A percentile compares a stretch with the other conserved stretches of the same genome.
Evolutionary conservation across 2,113 vertebrate genomes (phyloP).

Genomic region (Ovibos moschatus): DNA sequence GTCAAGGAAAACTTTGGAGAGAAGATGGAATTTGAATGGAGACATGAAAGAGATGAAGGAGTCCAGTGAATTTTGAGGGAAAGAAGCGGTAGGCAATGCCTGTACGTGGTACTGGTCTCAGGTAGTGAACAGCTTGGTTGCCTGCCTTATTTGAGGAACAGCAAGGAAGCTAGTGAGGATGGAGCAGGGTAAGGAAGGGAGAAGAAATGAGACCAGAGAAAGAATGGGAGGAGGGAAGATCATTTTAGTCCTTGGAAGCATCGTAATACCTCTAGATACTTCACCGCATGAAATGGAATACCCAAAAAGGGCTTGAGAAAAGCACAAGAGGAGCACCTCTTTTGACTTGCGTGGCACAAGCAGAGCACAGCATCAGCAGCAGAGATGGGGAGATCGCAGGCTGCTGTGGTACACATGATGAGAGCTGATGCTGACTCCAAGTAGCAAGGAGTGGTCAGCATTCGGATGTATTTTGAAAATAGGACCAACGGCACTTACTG

Average conservation of each 20-base stretch:
- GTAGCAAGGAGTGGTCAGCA: background rate
- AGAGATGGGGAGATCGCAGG: background rate
- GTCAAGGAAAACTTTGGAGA: background rate
- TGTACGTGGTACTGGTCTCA: background rate
- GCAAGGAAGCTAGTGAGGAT: background rate
- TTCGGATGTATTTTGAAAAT: background rate
- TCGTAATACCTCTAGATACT: background rate
- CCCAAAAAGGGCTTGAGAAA: background rate
- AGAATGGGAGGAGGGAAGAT: background rate
- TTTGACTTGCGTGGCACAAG: rapidly evolving
- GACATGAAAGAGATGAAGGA: background rate
- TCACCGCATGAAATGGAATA: background rate
- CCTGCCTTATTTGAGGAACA: background rate
- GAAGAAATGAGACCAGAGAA: background rate
- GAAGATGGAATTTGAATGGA: background rate
- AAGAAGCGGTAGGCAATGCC: background rate
- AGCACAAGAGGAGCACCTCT: background rate
- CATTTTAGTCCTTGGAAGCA: background rate
- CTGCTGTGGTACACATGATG: too few relatives aligned
- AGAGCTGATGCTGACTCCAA: background rate
- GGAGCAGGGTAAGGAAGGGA: background rate
- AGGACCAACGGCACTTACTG: background rate
- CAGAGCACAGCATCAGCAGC: background rate
- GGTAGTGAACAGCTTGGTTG: background rate
- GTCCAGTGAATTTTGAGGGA: background rate